These are phyloP conservation scores for Cantharis nigra DNA, from an alignment of 2,888 invertebrate genomes.

Conservation along the genomic window DNA sequence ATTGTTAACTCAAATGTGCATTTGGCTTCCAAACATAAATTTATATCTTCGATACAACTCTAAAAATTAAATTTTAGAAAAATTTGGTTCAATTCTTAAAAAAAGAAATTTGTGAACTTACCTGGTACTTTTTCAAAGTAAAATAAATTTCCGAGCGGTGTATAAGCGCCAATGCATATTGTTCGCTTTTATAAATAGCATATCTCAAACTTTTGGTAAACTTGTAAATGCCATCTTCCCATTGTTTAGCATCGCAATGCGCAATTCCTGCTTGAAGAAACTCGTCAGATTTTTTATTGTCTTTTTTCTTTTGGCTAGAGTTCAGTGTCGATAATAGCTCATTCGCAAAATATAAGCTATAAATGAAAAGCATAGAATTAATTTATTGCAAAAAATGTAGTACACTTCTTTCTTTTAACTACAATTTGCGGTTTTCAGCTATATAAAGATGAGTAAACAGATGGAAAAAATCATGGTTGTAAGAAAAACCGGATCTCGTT, in stretches of 20 bases:
- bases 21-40: background rate
- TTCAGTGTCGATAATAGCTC: background rate
- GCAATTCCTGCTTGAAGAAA: background rate
- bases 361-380: background rate
- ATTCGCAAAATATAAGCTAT: background rate
- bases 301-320: background rate
- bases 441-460: no score
- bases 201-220: background rate
- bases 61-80: background rate
- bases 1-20: background rate
- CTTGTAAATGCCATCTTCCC: background rate
- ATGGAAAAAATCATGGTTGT: no score
- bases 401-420: no score
- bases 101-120: background rate
- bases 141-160: background rate
- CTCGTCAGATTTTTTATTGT: background rate
- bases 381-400: background rate
- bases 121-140: background rate
- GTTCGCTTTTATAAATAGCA: background rate
- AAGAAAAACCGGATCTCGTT: no score
- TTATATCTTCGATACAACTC: background rate
- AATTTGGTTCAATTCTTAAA: background rate
- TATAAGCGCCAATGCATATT: background rate
- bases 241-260: background rate
- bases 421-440: no score